phyloP scores from a whole-genome alignment of 2,797 vertebrate species.

The Hypotaenidia okinawae region DNA sequence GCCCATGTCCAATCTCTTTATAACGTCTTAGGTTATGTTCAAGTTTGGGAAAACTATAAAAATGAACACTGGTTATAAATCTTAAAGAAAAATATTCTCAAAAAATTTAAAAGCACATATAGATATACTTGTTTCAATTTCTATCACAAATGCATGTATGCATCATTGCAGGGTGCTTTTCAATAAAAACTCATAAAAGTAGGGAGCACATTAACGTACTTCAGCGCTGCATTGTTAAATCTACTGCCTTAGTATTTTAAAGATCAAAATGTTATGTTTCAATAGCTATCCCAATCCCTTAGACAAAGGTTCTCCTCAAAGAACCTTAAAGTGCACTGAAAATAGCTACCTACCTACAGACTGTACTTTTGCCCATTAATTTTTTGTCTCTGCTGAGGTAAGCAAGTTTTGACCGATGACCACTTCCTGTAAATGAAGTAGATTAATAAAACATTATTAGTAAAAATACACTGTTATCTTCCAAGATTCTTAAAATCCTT shows the following conservation, averaged over 20 bases:
- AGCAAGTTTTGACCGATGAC: constrained; percentile 41
- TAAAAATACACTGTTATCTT: neutral
- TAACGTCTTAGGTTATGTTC: neutral
- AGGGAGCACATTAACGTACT: neutral
- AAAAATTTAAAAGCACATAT: neutral
- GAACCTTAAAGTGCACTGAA: constrained; percentile 31
- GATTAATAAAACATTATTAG: constrained; percentile 48
- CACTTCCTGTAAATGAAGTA: constrained; percentile 59
- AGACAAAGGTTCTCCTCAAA: neutral
- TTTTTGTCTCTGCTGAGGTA: constrained; percentile 66
- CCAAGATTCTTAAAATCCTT: neutral
- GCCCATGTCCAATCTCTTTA: neutral
- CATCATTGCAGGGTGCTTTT: neutral
- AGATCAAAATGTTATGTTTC: neutral
- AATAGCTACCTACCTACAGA: constrained; percentile 59
- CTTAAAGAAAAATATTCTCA: neutral
- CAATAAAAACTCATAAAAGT: neutral
- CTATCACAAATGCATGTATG: neutral
- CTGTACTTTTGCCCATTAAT: constrained; percentile 65
- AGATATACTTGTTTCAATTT: neutral
- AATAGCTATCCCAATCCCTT: neutral
- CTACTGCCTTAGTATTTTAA: neutral
- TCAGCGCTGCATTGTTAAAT: neutral
- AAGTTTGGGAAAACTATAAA: neutral
- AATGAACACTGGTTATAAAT: neutral